Base-by-base conservation (phyloP, 2,888 invertebrate genomes). In the Nesidiocoris tenuis region DNA sequence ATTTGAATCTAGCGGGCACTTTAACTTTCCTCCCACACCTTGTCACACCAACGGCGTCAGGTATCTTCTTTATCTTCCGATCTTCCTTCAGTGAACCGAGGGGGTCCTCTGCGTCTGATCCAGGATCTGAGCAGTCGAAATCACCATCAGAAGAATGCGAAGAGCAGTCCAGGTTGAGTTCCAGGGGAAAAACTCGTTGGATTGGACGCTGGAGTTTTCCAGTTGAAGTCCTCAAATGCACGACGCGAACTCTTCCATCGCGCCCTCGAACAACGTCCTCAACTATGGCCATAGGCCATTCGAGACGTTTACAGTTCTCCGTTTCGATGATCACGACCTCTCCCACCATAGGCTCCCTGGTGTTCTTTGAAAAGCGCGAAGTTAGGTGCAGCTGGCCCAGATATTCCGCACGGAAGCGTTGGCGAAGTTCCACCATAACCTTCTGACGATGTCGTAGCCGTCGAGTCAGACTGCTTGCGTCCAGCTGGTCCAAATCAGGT, bases 371-470 rank as follows among this genome's bases (percentile, higher is more conserved):
- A 59, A 5, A 3, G 3, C n/a, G 2, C 3, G 18, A 59, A 5
- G 63, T 1, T 1, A 63, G 1, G 2, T 1, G 5, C 19, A 78
- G 22, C 17, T 64, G 22, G 1, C 76, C 61, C 1, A 77, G 59
- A 25, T 77, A 77, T 59, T 77, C 77, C 0, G 55, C 19, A 61
- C 74, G 39, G 23, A 76, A 72, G 23, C 76, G 54, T n/a, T 21
- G 25, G 5, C 55, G 39, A 23, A 77, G 63, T 12, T 75, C 63
- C 25, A 63, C 17, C 55, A 65, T 16, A 12, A 57, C n/a, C 18
- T 25, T 59, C 12, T 74, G 61, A 17, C 18, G 17, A 18, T 68
- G 25, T 55, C 19, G 65, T 24, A 57, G 39, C 1, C 64, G 54
- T 12, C 18, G 7, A 24, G 17, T 54, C 3, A 74, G 39, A 19